Conservation (phyloP, 2,888 invertebrate species). For the Galerucella calmariensis region DNA sequence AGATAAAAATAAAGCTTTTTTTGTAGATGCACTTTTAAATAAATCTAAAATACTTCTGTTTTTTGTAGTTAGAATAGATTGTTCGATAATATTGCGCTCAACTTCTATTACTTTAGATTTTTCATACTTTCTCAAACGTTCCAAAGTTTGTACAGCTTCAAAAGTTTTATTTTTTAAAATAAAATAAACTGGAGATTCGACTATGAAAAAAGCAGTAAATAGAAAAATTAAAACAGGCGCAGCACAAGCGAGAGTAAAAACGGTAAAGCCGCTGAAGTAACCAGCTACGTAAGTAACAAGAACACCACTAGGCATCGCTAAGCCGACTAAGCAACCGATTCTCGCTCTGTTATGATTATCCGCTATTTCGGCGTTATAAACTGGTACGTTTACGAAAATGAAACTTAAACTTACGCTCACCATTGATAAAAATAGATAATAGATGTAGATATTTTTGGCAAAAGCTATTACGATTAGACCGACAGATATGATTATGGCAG, state of each 20-base stretch:
- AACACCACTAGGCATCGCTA: background rate
- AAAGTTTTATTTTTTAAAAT: background rate
- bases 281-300: background rate
- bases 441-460: background rate
- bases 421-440: background rate
- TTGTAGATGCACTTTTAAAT: background rate
- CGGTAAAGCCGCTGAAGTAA: background rate
- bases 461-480: background rate
- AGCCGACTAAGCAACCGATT: background rate
- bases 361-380: conserved; percentile 1
- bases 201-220: background rate
- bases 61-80: background rate
- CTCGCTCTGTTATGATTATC: conserved; percentile 3
- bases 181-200: conserved; percentile 10
- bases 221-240: background rate
- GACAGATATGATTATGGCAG: background rate
- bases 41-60: background rate
- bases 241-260: background rate
- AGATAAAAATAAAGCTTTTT: conserved; percentile 4
- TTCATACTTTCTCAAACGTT: background rate
- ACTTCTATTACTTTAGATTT: background rate
- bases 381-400: background rate
- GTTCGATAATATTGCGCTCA: background rate
- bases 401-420: background rate
- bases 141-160: background rate